Conservation (phyloP, 2,113 vertebrate genomes). For the Salvelinus sp. region DNA sequence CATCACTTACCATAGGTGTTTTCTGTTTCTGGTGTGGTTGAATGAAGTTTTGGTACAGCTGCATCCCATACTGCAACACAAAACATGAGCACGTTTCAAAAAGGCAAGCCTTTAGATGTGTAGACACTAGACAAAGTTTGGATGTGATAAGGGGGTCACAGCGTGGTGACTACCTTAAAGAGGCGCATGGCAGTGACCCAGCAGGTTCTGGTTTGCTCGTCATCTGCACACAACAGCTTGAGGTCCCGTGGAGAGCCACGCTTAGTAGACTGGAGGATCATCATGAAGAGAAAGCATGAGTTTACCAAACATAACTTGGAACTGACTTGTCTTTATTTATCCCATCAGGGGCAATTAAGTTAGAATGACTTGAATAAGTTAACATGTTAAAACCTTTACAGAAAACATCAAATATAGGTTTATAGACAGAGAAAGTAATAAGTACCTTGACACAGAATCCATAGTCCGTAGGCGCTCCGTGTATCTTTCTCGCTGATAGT, state of each 20-base stretch:
- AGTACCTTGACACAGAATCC: conserved; percentile 97
- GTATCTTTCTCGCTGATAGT: conserved; percentile 86
- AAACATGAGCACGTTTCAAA: conserved; percentile 2
- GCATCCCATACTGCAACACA: conserved; percentile 88
- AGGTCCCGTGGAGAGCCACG: conserved; percentile 87
- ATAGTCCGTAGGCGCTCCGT: conserved; percentile 88
- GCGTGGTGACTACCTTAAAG: conserved; percentile 82
- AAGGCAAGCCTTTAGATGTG: too few species aligned
- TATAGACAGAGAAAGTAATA: not conserved
- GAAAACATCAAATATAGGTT: not conserved
- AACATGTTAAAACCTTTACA: too few species aligned
- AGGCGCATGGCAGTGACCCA: conserved; percentile 97
- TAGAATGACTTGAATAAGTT: too few species aligned
- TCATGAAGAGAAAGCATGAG: conserved; percentile 23
- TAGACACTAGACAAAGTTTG: too few species aligned
- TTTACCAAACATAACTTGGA: conserved; percentile 9
- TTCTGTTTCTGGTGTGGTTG: conserved; percentile 89
- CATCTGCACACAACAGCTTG: conserved; percentile 95
- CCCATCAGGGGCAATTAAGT: too few species aligned
- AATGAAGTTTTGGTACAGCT: conserved; percentile 94
- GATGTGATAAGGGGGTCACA: not conserved
- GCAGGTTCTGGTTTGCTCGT: conserved; percentile 90
- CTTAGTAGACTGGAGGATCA: conserved; percentile 81
- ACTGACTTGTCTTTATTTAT: too few species aligned
- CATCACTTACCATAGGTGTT: conserved; percentile 84